phyloP scores from a whole-genome alignment of 2,888 invertebrate genomes.

The Cataglyphis albicans region DNA sequence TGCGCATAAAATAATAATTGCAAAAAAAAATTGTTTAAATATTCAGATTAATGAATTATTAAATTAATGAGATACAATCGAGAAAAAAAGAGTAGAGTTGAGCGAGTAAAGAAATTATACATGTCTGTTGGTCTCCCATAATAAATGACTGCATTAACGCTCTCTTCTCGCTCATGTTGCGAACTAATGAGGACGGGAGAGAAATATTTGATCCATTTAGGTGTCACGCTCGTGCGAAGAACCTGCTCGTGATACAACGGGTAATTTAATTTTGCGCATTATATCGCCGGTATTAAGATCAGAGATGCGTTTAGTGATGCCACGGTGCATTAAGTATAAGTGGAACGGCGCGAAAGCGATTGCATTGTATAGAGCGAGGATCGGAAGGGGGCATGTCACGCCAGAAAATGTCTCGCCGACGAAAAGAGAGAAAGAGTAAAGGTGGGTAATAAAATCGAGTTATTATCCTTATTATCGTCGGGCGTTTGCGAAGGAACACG shows the following conservation, averaged over 20 bases:
- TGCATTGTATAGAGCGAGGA: slow-evolving; percentile 62
- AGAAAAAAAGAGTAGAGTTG: neutral
- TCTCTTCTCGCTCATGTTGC: slow-evolving; percentile 26
- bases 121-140: slow-evolving; percentile 3
- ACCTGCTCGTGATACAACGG: slow-evolving; percentile 39
- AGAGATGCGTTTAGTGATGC: slow-evolving; percentile 69
- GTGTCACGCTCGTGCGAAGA: slow-evolving; percentile 35
- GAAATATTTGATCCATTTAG: slow-evolving; percentile 48
- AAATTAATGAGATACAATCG: neutral
- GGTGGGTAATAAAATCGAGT: slow-evolving; percentile 77
- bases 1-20: neutral
- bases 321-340: slow-evolving; percentile 66
- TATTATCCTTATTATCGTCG: slow-evolving; percentile 76
- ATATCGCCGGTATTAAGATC: slow-evolving; percentile 54
- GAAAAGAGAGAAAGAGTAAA: slow-evolving; percentile 72
- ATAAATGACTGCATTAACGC: slow-evolving; percentile 43
- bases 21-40: neutral
- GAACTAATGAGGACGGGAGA: slow-evolving; percentile 37
- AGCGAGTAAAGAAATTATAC: slow-evolving; percentile 12
- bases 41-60: neutral
- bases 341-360: slow-evolving; percentile 65
- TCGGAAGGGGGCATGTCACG: slow-evolving; percentile 63
- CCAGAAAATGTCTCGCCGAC: slow-evolving; percentile 71
- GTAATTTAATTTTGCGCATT: slow-evolving; percentile 57
- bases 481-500: slow-evolving; percentile 71